A percentile compares a stretch with the other conserved stretches of the same genome.
phyloP scores from a whole-genome alignment of 2,888 invertebrate genomes.

The Chymomyza caudatula region DNA sequence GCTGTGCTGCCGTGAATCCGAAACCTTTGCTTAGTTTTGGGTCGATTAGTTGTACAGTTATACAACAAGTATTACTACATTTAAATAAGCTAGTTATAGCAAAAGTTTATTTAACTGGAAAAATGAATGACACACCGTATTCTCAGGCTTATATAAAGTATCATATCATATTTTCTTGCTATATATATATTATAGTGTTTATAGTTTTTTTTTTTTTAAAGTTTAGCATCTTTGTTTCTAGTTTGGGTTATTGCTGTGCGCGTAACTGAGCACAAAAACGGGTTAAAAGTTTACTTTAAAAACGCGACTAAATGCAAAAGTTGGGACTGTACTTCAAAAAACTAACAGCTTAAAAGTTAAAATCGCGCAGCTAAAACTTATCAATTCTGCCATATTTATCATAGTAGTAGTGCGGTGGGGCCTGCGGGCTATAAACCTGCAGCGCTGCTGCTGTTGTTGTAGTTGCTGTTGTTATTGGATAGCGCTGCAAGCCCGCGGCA shows the following conservation, averaged over 20 bases:
- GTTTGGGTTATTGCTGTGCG: slow-evolving; percentile 68
- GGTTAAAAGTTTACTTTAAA: neutral
- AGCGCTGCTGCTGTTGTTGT: neutral
- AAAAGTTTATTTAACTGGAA: neutral
- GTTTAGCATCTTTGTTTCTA: slow-evolving; percentile 67
- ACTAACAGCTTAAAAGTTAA: slow-evolving; percentile 55
- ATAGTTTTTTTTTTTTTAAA: neutral
- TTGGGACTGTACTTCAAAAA: slow-evolving; percentile 5
- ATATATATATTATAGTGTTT: slow-evolving; percentile 15
- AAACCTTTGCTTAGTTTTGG: neutral
- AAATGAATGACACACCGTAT: neutral
- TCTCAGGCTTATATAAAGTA: neutral
- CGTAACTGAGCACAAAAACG: slow-evolving; percentile 33
- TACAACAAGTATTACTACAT: neutral
- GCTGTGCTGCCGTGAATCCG: neutral
- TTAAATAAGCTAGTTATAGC: neutral
- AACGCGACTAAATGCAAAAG: slow-evolving; percentile 55
- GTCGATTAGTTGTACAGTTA: neutral
- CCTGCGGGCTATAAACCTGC: neutral
- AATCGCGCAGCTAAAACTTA: slow-evolving; percentile 21
- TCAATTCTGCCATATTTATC: neutral
- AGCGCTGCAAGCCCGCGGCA: slow-evolving; percentile 9
- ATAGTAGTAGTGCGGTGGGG: slow-evolving; percentile 21
- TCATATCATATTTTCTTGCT: neutral
- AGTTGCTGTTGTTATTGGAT: slow-evolving; percentile 1